Evolutionary conservation across 92 coral and sea anemone genomes (phyloP), one percentile per base, ranked within the genome.

Genomic region (Palythoa grandiflora): DNA sequence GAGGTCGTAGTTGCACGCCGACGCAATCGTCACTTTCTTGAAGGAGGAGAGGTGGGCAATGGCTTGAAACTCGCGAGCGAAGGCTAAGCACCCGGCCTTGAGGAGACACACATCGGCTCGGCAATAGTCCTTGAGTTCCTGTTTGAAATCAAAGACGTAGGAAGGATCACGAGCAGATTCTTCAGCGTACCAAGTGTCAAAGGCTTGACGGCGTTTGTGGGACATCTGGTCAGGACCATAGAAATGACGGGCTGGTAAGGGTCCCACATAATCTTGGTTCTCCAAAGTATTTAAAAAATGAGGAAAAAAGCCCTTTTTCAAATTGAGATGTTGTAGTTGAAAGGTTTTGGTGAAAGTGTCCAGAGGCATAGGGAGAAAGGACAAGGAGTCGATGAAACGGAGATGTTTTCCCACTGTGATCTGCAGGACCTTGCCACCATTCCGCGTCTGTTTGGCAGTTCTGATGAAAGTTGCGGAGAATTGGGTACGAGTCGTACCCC

Each of bases 221-320:
- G 48, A n/a, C 91, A 88, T 88, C n/a, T 72, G 17, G 14, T 88
- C 79, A 11, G 88, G 90, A 70, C 44, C 1, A 78, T 80, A 88
- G 39, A 10, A 13, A 1, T 47, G 20, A 6, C 39, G 65, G 80
- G n/a, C n/a, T 9, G 91, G 88, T 20, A 88, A 12, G 61, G 70
- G 87, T 7, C 91, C 91, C 80, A 70, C 81, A 14, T 88, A 88
- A 1, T 81, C 19, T 52, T 80, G 79, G 73, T 88, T 19, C 20
- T n/a, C 88, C 40, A 7, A 28, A 28, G 28, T 28, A 28, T 28
- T 28, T 0, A 28, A 28, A 28, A 28, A 28, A 28, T 28, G 28
- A 76, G 78, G 90, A 7, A 87, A 87, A n/a, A 78, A 87, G 36
- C 77, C 76, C 38, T 77, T 87, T 15, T 80, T 80, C 75, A 59